Base-by-base conservation (phyloP, 1,140 invertebrate genomes). In the Drosophila seguyi region DNA sequence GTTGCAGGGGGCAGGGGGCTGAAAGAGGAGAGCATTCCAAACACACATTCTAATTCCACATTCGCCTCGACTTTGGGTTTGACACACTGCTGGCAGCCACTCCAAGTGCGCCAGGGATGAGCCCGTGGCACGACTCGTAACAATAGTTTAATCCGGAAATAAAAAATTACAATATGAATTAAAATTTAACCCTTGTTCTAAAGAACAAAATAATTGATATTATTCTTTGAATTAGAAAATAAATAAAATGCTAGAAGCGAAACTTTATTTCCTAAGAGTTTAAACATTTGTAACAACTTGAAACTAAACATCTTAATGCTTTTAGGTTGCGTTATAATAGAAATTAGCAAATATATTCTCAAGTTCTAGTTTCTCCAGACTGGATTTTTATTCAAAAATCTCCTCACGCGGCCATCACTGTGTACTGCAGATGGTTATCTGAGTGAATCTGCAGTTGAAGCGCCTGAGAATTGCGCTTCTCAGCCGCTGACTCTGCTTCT, bases 41-140 rank as follows among this genome's bases (percentile, higher is more conserved):
- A 88, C 85, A 88, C 81, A 90, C 85, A 90, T 90, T 90, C 85
- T 90, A 90, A 90, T 90, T 90, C 85, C 65, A 75, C 67, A 83
- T 88, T 79, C 53, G 84, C 75, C 75, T 58, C 52, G 60, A 58
- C 82, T 75, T 75, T 75, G 71, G 77, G 62, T 76, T 86, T 84
- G 82, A 87, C 82, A 86, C 79, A 87, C 84, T 79, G 84, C 60
- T 55, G 68, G 50, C 60, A 72, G 61, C 47, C 47, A 50, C 41
- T 36, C 41, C 59, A 55, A 31, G 31, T 39, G 56, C 25, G n/a
- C 18, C 4, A 34, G 68, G n/a, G 36, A 72, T 48, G 68, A 13
- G 20, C 4, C 1, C 68, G 52, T 50, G 68, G 68, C 63, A 69
- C 67, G 50, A 18, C n/a, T 25, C 3, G 11, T 18, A 8, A 4